These are phyloP conservation scores for Maniola jurtina DNA, from an alignment of 1,140 invertebrate species.

Conservation along the genomic window DNA sequence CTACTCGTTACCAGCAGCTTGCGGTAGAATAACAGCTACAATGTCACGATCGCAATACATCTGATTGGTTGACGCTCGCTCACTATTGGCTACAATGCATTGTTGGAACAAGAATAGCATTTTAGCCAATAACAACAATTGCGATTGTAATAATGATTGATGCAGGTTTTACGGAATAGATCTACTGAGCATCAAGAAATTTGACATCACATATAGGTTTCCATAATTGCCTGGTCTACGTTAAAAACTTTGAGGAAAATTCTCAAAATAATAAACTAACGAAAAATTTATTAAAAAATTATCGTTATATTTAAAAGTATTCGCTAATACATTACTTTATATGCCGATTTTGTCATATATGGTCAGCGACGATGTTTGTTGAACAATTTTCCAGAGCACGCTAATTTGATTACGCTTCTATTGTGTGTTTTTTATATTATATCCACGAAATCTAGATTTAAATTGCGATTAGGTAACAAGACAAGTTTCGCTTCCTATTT, in stretches of 20 bases:
- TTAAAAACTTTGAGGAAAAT: not conserved
- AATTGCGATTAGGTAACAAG: not conserved
- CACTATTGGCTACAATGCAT: too few relatives aligned
- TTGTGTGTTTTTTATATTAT: constrained; percentile 4
- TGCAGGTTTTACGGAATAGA: too few relatives aligned
- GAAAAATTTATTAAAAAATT: constrained; percentile 13
- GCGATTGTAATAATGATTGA: too few relatives aligned
- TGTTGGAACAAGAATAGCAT: too few relatives aligned
- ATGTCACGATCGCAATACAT: too few relatives aligned
- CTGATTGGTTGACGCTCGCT: too few relatives aligned
- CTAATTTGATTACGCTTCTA: constrained; percentile 6
- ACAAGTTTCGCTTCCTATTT: not conserved
- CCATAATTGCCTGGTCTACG: too few relatives aligned
- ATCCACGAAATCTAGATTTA: constrained; percentile 4
- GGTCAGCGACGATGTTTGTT: constrained; percentile 30
- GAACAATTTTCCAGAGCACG: constrained; percentile 32
- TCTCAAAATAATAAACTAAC: constrained; percentile 3
- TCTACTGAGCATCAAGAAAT: too few relatives aligned
- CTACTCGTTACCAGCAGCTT: too few relatives aligned
- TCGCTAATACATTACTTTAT: constrained; percentile 10
- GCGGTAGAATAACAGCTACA: too few relatives aligned
- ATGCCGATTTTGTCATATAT: constrained; percentile 16
- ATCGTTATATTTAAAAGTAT: constrained; percentile 13
- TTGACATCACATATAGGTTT: too few relatives aligned
- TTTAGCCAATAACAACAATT: too few relatives aligned